Evolutionary conservation across 2,888 invertebrate species (phyloP), one percentile per base, ranked within the genome.

Genomic region (Drosophila rubida): DNA sequence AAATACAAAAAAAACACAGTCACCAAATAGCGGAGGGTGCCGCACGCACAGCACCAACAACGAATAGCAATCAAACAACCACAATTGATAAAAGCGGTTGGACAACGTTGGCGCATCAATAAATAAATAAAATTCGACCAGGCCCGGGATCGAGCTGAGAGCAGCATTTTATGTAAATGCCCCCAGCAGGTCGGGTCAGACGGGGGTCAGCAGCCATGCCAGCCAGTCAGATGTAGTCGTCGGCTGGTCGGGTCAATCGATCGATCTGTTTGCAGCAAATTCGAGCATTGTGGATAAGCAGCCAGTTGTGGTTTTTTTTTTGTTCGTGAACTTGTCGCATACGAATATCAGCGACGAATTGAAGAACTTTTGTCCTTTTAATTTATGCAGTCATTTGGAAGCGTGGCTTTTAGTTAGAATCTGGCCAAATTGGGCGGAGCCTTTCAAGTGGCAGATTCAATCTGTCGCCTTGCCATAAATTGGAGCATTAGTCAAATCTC

Each of bases 401-500:
- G 13, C 32, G 6, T 32, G 32, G 32, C 32, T 32, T 32, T 32
- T 35, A 35, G 35, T 44, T 19, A 8, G 9, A 41, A 25, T 37
- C 46, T 35, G n/a, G n/a, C 30, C 39, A 9, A 23, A 35, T 61
- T 59, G 50, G 57, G 51, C 67, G 61, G 51, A 58, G 41, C 14
- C 39, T 46, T 71, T 75, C 30, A 67, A 68, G 57, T 70, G 59
- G 37, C 35, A n/a, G 37, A 75, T 53, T 59, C 46, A 39, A 45
- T 64, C 67, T 57, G 59, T 66, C 59, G 48, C 41, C 39, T 63
- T 58, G 57, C 81, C 70, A 88, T 88, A 87, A 82, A 87, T 84
- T 75, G 78, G 87, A 66, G 78, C 87, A 84, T 87, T 88, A 87
- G 60, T 63, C 58, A 65, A 78, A 58, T 77, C 61, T 59, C 42